Base-by-base conservation (phyloP, 35 echinoderm and acorn worm genomes). In the Holothuria glaberrima region DNA sequence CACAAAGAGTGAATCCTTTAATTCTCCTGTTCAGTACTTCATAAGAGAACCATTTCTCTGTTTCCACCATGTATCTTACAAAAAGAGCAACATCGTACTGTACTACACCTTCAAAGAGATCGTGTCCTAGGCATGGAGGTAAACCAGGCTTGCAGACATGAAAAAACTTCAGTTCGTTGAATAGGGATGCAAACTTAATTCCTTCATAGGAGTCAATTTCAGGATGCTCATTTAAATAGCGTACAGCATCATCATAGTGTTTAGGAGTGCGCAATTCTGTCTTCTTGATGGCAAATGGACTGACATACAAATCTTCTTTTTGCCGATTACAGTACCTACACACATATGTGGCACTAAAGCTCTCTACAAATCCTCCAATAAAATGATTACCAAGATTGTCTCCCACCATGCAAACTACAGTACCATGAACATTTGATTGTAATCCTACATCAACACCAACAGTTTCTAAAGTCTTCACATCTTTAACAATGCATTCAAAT, bases 141-240 rank as follows among this genome's bases (percentile, higher is more conserved):
- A 94, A 24, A 6, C 93, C 93, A 27, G 58, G 34, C 21, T 79
- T 28, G 33, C 93, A 94, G 24, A 94, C 93, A 91, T 94, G 93
- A 79, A 80, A 94, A 61, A 88, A 91, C 18, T 68, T 71, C 14
- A 94, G 59, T 71, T 44, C 28, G 71, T 94, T 94, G 58, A 94
- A 94, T 5, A 80, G 14, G 6, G 93, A 94, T 45, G 79, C 57
- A 54, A 86, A 94, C 56, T 94, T 94, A 28, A 94, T 86, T 7
- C 93, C 89, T 22, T 90, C 2, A 64, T 60, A 62, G 59, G n/a
- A 4, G 36, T 41, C 7, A 41, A 2, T 41, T 41, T n/a, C n/a
- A n/a, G n/a, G n/a, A n/a, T n/a, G n/a, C 36, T 41, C 36, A 41
- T 41, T 41, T 41, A 7, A 41, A 2, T 41, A 7, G 2, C 2